Conservation (phyloP, 2,113 vertebrate species). For the Cercocebus atys region DNA sequence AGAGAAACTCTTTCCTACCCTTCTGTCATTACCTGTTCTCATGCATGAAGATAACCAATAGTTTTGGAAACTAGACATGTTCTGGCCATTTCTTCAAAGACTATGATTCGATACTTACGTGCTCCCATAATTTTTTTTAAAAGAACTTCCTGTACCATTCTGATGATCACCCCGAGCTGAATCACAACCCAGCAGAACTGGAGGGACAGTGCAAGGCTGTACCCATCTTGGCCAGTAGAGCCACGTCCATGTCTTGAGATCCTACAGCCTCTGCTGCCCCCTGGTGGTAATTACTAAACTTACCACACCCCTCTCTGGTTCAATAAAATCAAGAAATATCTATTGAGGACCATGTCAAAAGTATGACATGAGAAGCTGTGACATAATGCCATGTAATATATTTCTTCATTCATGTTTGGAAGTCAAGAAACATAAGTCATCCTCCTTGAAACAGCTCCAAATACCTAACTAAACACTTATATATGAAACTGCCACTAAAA, state of each 20-base stretch:
- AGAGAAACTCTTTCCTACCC: background rate
- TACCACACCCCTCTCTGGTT: background rate
- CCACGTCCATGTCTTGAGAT: background rate
- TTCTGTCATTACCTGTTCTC: background rate
- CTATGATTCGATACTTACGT: background rate
- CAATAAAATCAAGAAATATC: background rate
- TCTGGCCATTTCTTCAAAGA: background rate
- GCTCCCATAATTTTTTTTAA: too few relatives aligned
- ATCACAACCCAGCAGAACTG: background rate
- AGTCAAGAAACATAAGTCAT: background rate
- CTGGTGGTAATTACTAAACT: constrained; percentile 51
- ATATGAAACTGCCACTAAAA: background rate
- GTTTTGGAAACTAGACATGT: background rate
- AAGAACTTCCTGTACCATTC: background rate
- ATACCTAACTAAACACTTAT: background rate
- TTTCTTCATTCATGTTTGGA: constrained; percentile 27
- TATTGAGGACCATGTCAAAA: background rate
- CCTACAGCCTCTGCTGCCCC: constrained; percentile 74
- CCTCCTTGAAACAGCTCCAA: background rate
- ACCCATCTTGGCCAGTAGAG: background rate
- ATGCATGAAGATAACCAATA: background rate
- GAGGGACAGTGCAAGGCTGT: background rate
- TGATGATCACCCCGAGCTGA: background rate
- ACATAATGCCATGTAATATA: background rate
- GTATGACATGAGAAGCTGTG: background rate